Evolutionary conservation across 2,797 vertebrate genomes (phyloP).

Genomic region (Gastrophryne carolinensis): DNA sequence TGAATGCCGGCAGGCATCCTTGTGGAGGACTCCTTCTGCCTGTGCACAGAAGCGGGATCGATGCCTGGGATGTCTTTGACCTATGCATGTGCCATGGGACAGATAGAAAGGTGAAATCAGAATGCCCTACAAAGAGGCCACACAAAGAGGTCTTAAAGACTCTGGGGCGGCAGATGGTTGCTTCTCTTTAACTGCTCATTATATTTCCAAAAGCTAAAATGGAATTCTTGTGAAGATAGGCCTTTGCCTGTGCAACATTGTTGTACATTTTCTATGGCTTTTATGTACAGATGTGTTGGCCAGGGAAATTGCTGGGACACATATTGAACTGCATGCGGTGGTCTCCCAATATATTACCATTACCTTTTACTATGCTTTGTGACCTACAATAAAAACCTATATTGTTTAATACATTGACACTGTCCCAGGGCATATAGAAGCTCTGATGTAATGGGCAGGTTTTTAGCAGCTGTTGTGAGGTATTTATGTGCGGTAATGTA

Average conservation of each 20-base stretch:
- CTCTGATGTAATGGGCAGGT: constrained; percentile 22
- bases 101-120: too few species aligned
- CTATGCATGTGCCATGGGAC: too few species aligned
- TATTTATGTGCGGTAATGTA: constrained; percentile 36
- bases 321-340: background rate
- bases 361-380: background rate
- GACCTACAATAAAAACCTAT: background rate
- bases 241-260: background rate
- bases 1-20: too few species aligned
- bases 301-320: background rate
- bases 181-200: too few species aligned
- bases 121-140: too few species aligned
- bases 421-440: background rate
- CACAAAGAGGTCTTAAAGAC: too few species aligned
- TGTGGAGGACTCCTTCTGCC: too few species aligned
- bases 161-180: too few species aligned
- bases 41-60: too few species aligned
- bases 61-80: too few species aligned
- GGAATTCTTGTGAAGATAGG: background rate
- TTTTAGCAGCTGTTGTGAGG: constrained; percentile 27
- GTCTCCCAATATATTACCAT: background rate
- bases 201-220: constrained; percentile 55
- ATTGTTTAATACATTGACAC: background rate
- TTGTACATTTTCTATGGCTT: background rate
- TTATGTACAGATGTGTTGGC: background rate